Evolutionary conservation across 2,797 vertebrate species (phyloP).

Genomic region (Enteromius fasciolatus): DNA sequence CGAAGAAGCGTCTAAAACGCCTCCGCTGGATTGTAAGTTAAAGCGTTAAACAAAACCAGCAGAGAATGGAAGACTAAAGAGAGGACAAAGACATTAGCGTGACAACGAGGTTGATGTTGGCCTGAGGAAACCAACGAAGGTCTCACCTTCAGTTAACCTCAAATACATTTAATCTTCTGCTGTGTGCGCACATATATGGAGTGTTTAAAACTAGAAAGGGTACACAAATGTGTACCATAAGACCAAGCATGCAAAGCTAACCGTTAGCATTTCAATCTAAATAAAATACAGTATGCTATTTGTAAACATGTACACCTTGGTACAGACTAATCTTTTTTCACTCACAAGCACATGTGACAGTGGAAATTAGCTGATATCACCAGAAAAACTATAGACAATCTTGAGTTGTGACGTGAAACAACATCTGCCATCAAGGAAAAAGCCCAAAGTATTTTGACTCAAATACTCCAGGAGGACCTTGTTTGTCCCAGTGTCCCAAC

Average conservation of each 20-base stretch:
- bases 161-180: conserved; percentile 8
- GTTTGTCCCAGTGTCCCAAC: background rate
- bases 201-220: background rate
- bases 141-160: conserved; percentile 56
- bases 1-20: conserved; percentile 26
- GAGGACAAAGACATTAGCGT: conserved; percentile 27
- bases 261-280: background rate
- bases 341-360: background rate
- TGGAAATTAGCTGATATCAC: background rate
- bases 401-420: background rate
- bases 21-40: conserved; percentile 22
- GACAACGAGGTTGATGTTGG: conserved; percentile 41
- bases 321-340: background rate
- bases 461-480: background rate
- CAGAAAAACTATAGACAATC: background rate
- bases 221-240: background rate
- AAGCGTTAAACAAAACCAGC: background rate
- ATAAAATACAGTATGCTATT: background rate
- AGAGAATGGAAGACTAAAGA: conserved; percentile 3
- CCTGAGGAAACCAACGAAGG: conserved; percentile 25
- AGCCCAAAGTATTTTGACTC: background rate
- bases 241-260: background rate
- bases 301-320: background rate
- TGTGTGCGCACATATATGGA: background rate
- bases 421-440: background rate